Conservation (phyloP, 2,113 vertebrate genomes). For the Ceratotherium simum region DNA sequence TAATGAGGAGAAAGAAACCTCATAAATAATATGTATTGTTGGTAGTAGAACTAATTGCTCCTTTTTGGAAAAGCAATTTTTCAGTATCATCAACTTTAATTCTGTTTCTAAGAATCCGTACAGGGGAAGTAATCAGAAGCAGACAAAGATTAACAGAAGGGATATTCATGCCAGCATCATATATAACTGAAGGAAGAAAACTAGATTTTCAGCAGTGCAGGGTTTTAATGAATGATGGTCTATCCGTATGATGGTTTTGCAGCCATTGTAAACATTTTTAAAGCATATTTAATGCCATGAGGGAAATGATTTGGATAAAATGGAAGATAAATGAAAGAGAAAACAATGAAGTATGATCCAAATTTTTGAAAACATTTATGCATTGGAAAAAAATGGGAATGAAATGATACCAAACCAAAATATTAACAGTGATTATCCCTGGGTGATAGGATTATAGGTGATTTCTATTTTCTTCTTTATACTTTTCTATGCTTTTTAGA, state of each 20-base stretch:
- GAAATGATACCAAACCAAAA: constrained; percentile 37
- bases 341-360: not conserved
- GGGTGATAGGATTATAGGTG: not conserved
- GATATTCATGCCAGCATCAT: not conserved
- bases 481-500: constrained; percentile 61
- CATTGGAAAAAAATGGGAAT: not conserved
- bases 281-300: not conserved
- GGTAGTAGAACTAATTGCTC: not conserved
- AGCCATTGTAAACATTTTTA: not conserved
- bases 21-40: not conserved
- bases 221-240: not conserved
- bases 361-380: not conserved
- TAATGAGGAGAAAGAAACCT: constrained; percentile 74
- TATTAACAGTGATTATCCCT: not conserved
- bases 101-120: constrained; percentile 14
- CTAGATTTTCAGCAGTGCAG: not conserved
- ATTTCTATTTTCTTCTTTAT: constrained; percentile 61
- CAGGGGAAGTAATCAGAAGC: constrained; percentile 30
- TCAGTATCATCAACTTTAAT: not conserved
- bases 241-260: not conserved
- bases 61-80: constrained; percentile 26
- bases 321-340: not conserved
- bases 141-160: constrained; percentile 11
- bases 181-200: not conserved
- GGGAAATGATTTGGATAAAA: constrained; percentile 32